Base-by-base conservation (phyloP, 2,113 vertebrate genomes). In the Limnothrissa miodon region DNA sequence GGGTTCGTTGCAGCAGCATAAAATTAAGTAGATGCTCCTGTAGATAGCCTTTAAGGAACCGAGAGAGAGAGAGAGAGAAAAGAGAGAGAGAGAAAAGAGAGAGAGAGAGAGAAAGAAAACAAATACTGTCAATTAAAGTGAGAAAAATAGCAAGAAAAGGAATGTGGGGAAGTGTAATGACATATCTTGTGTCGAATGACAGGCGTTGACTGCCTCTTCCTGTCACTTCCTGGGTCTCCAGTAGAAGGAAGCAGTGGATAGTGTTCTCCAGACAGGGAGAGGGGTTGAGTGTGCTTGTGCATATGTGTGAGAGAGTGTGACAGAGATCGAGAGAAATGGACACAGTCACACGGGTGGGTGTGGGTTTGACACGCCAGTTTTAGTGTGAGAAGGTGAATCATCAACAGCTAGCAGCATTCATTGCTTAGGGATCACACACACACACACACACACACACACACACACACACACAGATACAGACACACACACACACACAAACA, bases 231-330 rank as follows among this genome's bases (percentile, higher is more conserved):
- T 59, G n/a, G 5, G 19, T 59, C 21, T 1, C 21, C 23, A 59
- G 23, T 23, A 59, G 5, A 59, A 23, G 56, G 56, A 25, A 59
- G n/a, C 56, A 59, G 56, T 25, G n/a, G 13, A 53, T 53, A 17
- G 17, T 53, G 15, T 53, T 53, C 48, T 45, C 45, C 45, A 4
- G 45, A 11, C 45, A 6, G 23, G 29, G 59, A 66, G 59, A 66
- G 59, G n/a, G 59, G 29, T 2, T 6, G 59, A 66, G 59, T 29
- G 59, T 29, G n/a, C 29, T 3, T 10, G n/a, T 86, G 83, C 33
- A 44, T 59, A 81, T 79, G 83, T 85, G 78, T 15, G 13, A 79
- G 85, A 81, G 53, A 87, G 83, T 39, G 46, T 48, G 82, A 81
- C 81, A 86, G 78, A 80, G 85, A 81, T 23, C 78, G 33, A 79